Conservation (phyloP, 2,113 vertebrate genomes). For the Pipa parva region DNA sequence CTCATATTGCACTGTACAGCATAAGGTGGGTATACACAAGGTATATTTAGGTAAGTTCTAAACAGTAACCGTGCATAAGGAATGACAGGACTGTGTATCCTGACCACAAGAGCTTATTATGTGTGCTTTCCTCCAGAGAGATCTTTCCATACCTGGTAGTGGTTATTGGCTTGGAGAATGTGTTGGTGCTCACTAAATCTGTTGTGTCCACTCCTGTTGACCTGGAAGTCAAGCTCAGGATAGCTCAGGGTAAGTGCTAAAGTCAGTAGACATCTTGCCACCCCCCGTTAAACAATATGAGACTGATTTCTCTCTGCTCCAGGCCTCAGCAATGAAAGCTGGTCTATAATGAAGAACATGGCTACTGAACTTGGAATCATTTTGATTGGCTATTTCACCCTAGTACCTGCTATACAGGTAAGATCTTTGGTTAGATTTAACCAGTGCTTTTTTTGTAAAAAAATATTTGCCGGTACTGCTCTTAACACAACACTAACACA, state of each 20-base stretch:
- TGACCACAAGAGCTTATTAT: too few relatives aligned
- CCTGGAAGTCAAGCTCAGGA: conserved; percentile 94
- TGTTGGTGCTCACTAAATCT: conserved; percentile 93
- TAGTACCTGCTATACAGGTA: conserved; percentile 97
- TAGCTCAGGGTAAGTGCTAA: conserved; percentile 86
- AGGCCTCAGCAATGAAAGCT: conserved; percentile 97
- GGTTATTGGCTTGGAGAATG: conserved; percentile 94
- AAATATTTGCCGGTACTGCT: too few relatives aligned
- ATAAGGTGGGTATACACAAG: not conserved
- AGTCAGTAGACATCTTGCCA: not conserved
- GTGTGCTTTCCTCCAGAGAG: conserved; percentile 65
- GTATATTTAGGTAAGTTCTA: accelerated
- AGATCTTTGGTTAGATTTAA: not conserved
- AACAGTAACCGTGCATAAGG: not conserved
- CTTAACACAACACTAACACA: too few relatives aligned
- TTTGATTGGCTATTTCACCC: conserved; percentile 93
- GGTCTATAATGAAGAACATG: conserved; percentile 99
- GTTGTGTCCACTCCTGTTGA: conserved; percentile 95
- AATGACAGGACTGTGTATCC: not conserved
- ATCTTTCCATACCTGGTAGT: conserved; percentile 97
- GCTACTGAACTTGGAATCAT: conserved; percentile 94
- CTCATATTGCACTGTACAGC: too few relatives aligned
- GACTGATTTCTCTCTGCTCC: not conserved
- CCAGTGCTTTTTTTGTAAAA: too few relatives aligned
- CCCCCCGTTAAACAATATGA: accelerated